Conservation (phyloP, 2,113 vertebrate species). For the Megalops atlanticus region DNA sequence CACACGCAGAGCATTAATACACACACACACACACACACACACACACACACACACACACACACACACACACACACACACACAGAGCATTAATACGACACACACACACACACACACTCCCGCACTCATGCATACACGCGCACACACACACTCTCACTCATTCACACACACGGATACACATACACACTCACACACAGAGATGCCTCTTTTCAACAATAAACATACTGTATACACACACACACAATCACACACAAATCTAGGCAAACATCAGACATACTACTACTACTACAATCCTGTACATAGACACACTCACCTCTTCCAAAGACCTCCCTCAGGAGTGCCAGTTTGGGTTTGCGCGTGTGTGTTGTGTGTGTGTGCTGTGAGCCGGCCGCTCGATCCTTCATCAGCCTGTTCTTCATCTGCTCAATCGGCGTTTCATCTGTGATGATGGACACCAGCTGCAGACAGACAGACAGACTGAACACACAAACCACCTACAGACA, state of each 20-base stretch:
- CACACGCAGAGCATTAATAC: no score
- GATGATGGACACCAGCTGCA: conserved; percentile 74
- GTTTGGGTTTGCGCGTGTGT: conserved; percentile 74
- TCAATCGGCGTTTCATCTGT: conserved; percentile 77
- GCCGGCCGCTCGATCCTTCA: conserved; percentile 62
- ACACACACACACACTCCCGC: neutral
- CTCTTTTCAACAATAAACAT: no score
- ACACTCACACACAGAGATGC: neutral
- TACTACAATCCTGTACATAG: no score
- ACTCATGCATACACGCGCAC: no score
- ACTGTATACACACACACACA: neutral
- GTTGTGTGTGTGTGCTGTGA: conserved; percentile 43
- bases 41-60: neutral
- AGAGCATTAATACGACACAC: no score
- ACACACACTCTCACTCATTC: neutral
- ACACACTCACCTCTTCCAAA: conserved; percentile 73
- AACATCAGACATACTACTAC: no score
- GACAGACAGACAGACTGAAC: neutral
- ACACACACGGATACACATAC: neutral
- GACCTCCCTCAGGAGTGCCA: conserved; percentile 74
- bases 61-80: neutral
- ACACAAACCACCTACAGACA: no score
- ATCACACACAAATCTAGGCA: no score
- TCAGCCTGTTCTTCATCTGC: conserved; percentile 74
- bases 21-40: neutral